Base-by-base conservation (phyloP, 2,888 invertebrate species). In the Idaea aversata region DNA sequence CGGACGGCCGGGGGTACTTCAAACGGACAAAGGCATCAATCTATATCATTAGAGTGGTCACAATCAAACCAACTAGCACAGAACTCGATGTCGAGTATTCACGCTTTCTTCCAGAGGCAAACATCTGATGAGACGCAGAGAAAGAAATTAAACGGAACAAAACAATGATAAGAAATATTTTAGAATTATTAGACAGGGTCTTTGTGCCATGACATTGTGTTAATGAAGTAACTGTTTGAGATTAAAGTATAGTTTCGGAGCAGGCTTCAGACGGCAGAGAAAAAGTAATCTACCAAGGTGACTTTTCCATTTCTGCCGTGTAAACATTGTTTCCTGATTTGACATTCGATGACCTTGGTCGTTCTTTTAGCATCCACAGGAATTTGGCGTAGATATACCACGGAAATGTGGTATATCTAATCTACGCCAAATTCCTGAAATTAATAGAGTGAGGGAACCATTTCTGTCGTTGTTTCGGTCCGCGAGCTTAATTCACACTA, bases 21-120 rank as follows among this genome's bases (percentile, higher is more conserved):
- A 0, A 91, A 87, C 62, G 86, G 87, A 10, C 90, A 88, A 5
- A 78, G 91, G 66, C 96, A 96, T 74, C 95, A 96, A 77, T 96
- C 96, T 16, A 94, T 97, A 73, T 96, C 97, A 36, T 89, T 96
- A 63, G 97, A 97, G 77, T 96, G 95, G 95, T 95, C 95, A 35
- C 94, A 96, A 10, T 94, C 95, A 34, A 96, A 96, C 74, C 95
- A 95, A 69, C 89, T 97, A 63, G 96, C 96, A 57, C 95, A 97
- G 79, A 95, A 94, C 75, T 96, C 97, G 7, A 96, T 97, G 93
- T 96, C 96, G 75, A 97, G 97, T 65, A 93, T 97, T 61, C 96
- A 97, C 74, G 96, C 95, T 65, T 97, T 97, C 90, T 97, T 96
- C 85, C 95, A 96, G 87, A 88, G 94, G 70, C 94, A 95, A 82